Conservation (phyloP, 2,113 vertebrate genomes). For the Sprattus sprattus region DNA sequence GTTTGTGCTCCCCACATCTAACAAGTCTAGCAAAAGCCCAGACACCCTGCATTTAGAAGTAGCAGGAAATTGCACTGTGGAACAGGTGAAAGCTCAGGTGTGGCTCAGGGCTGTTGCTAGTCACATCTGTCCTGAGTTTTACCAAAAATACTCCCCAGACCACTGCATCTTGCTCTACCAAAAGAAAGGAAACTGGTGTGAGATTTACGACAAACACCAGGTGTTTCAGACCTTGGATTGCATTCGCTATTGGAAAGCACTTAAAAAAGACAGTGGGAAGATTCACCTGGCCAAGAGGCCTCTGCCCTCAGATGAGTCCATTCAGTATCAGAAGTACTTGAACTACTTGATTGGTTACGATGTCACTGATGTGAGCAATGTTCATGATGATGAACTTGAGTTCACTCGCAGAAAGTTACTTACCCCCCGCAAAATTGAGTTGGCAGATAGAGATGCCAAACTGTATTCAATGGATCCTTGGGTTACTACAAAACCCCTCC, state of each 20-base stretch:
- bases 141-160: conserved; percentile 82
- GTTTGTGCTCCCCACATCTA: conserved; percentile 85
- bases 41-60: conserved; percentile 81
- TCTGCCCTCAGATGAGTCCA: conserved; percentile 74
- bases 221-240: conserved; percentile 96
- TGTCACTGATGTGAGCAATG: conserved; percentile 93
- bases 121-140: conserved; percentile 83
- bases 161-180: conserved; percentile 93
- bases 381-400: conserved; percentile 95
- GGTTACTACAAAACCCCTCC: conserved; percentile 84
- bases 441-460: conserved; percentile 80
- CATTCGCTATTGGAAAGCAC: conserved; percentile 88
- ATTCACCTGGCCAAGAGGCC: conserved; percentile 83
- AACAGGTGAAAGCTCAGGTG: conserved; percentile 91
- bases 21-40: conserved; percentile 67
- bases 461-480: conserved; percentile 97
- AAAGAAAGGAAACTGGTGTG: conserved; percentile 94
- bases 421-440: conserved; percentile 86
- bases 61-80: conserved; percentile 89
- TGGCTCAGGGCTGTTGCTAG: conserved; percentile 88
- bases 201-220: conserved; percentile 97
- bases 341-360: conserved; percentile 93
- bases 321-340: conserved; percentile 86
- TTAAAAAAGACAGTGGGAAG: conserved; percentile 85
- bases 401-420: conserved; percentile 91